Evolutionary conservation across 2,113 vertebrate genomes (phyloP).

Genomic region (Ovibos moschatus): DNA sequence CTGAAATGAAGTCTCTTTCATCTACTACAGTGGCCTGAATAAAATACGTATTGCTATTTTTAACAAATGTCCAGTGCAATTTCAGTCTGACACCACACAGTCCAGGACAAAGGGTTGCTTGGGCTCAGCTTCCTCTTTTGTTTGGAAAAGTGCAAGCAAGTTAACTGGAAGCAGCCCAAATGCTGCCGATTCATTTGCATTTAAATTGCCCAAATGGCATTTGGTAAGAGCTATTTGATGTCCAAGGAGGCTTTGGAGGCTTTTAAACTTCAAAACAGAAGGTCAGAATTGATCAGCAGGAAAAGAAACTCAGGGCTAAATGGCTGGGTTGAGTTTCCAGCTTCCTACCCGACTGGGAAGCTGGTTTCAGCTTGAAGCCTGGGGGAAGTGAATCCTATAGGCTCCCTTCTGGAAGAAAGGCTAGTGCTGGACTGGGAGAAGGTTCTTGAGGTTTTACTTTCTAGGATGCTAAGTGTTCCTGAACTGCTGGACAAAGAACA

Average conservation of each 20-base stretch:
- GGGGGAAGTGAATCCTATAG: neutral
- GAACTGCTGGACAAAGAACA: neutral
- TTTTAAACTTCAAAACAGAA: slow-evolving; percentile 74
- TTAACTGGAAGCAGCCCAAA: slow-evolving; percentile 66
- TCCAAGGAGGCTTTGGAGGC: slow-evolving; percentile 64
- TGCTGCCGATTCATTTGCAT: slow-evolving; percentile 68
- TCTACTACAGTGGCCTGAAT: neutral
- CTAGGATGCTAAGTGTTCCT: neutral
- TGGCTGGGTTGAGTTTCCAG: neutral
- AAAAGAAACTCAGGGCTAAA: slow-evolving; percentile 48
- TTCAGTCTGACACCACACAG: neutral
- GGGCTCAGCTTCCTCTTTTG: slow-evolving; percentile 3
- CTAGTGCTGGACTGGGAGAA: accelerated
- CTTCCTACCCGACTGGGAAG: neutral
- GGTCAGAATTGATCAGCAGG: slow-evolving; percentile 70
- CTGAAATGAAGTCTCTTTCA: neutral
- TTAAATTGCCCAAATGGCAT: slow-evolving; percentile 72
- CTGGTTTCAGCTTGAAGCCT: neutral
- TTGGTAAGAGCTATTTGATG: slow-evolving; percentile 71
- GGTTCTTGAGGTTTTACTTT: neutral
- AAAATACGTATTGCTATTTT: neutral
- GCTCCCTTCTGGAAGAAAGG: neutral
- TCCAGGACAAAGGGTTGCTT: neutral
- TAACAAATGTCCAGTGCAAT: neutral
- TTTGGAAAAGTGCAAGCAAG: slow-evolving; percentile 54